phyloP scores from a whole-genome alignment of 2,888 invertebrate genomes.

The Drosophila mayaguana region DNA sequence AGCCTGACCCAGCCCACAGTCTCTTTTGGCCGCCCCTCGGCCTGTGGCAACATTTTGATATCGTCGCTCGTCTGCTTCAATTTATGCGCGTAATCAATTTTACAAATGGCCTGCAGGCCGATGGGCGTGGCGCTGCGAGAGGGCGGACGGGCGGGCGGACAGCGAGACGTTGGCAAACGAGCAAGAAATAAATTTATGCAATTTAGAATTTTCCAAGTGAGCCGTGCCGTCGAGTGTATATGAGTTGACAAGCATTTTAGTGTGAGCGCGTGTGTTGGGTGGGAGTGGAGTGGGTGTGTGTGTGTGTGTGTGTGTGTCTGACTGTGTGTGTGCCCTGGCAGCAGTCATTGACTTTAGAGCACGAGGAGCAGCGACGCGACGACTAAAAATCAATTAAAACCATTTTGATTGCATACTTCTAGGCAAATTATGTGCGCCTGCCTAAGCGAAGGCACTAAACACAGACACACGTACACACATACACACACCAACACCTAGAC shows the following conservation, averaged over 20 bases:
- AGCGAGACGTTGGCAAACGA: slow-evolving; percentile 31
- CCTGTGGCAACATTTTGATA: slow-evolving; percentile 62
- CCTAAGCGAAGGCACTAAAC: slow-evolving; percentile 34
- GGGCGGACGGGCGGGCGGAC: slow-evolving; percentile 5
- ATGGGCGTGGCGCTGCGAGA: slow-evolving; percentile 53
- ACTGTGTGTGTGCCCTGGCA: slow-evolving; percentile 19
- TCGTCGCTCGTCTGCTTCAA: slow-evolving; percentile 74
- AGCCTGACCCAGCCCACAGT: not conserved
- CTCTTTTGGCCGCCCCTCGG: not conserved
- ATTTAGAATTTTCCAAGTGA: slow-evolving; percentile 72
- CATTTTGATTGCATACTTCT: slow-evolving; percentile 75
- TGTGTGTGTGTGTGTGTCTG: slow-evolving; percentile 9
- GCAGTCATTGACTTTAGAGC: slow-evolving; percentile 72
- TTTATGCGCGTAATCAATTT: slow-evolving; percentile 83
- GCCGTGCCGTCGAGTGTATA: slow-evolving; percentile 24
- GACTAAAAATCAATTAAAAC: slow-evolving; percentile 78
- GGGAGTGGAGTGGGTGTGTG: too few species aligned
- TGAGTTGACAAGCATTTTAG: slow-evolving; percentile 35
- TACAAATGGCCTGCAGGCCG: slow-evolving; percentile 77
- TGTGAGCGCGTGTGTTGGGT: slow-evolving; percentile 3
- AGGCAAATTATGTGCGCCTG: slow-evolving; percentile 50
- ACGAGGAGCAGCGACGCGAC: slow-evolving; percentile 48
- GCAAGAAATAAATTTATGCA: slow-evolving; percentile 77
- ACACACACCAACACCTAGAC: not conserved
- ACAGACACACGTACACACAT: slow-evolving; percentile 13